Evolutionary conservation across 2,113 vertebrate species (phyloP).

Genomic region (Marmota flaviventris): DNA sequence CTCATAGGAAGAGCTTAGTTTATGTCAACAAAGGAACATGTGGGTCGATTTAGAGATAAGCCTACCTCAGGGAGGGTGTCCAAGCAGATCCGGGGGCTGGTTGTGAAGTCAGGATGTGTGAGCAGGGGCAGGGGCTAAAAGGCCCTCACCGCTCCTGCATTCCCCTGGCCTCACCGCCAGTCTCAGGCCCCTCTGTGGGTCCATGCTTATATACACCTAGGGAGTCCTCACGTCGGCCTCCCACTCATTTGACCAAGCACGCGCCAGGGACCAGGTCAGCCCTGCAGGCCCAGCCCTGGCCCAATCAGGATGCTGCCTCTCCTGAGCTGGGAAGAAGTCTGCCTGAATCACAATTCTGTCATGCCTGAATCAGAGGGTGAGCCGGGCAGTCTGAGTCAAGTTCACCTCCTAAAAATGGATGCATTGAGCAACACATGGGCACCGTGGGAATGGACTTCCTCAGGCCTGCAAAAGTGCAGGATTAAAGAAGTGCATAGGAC

Average conservation of each 20-base stretch:
- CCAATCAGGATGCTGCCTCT: background rate
- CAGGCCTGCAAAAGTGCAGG: background rate
- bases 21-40: background rate
- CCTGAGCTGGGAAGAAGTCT: background rate
- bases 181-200: background rate
- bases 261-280: background rate
- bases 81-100: background rate
- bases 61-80: background rate
- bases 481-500: too few relatives aligned
- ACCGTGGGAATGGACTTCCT: rapidly evolving
- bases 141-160: background rate
- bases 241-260: background rate
- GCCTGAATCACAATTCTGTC: background rate
- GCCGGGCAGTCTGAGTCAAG: background rate
- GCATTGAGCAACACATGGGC: background rate
- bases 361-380: constrained; percentile 53
- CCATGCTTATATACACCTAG: constrained; percentile 11
- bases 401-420: background rate
- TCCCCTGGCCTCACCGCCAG: background rate
- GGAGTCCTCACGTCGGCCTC: background rate
- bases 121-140: background rate
- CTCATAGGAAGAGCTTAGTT: background rate
- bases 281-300: background rate
- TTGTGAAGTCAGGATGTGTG: rapidly evolving
- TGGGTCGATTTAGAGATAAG: background rate